Percentiles rank a stretch among this genome's conserved stretches.
phyloP scores from a whole-genome alignment of 2,113 vertebrate genomes.

The Notechis scutatus region DNA sequence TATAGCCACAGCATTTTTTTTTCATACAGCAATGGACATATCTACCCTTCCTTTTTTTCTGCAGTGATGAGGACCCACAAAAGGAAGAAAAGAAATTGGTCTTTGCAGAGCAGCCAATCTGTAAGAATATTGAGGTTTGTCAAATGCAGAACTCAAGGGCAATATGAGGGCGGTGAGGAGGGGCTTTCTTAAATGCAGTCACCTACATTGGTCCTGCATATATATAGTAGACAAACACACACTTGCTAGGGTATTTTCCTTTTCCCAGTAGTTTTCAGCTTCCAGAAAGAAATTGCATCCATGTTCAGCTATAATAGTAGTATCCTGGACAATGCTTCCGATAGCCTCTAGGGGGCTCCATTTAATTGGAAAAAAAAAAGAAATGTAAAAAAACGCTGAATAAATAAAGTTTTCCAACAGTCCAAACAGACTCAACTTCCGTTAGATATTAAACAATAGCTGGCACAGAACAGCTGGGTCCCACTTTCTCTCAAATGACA shows the following conservation, averaged over 20 bases:
- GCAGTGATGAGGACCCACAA: not conserved
- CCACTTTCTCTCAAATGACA: not conserved
- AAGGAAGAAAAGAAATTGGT: not conserved
- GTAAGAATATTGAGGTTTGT: not conserved
- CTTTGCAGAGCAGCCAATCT: not conserved
- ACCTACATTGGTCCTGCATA: not conserved
- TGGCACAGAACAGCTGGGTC: not conserved
- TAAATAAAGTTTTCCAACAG: not conserved
- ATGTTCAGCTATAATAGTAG: not conserved
- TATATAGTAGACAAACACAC: not conserved
- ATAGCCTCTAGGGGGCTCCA: not conserved
- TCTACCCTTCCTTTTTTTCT: not conserved
- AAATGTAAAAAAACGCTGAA: not conserved
- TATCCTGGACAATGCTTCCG: not conserved
- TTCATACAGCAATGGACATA: not conserved
- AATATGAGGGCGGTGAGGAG: not conserved
- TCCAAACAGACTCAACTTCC: not conserved
- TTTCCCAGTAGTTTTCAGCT: not conserved
- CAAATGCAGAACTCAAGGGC: not conserved
- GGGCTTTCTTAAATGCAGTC: not conserved
- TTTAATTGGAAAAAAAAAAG: conserved; percentile 5
- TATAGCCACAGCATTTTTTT: not conserved
- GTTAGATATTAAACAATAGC: not conserved
- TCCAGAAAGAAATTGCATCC: not conserved
- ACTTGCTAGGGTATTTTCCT: conserved; percentile 21